Evolutionary conservation across 2,888 invertebrate genomes (phyloP).

Genomic region (Pristionchus entomophagus): DNA sequence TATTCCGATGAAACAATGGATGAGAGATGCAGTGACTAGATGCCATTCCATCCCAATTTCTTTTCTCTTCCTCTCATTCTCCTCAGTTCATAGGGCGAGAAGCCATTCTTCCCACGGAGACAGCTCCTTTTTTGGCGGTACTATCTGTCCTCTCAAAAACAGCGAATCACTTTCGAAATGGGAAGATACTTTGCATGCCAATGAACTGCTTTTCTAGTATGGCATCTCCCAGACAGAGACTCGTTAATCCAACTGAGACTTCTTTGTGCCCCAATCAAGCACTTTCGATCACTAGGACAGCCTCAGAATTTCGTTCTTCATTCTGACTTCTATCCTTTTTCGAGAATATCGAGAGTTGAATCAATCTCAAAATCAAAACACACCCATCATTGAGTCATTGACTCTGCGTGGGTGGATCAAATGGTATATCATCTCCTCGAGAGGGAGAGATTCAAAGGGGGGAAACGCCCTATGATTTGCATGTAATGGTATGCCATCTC

Average conservation of each 20-base stretch:
- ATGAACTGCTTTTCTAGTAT: conserved; percentile 18
- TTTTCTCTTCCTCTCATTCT: background rate
- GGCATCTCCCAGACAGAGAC: background rate
- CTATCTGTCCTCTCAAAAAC: conserved; percentile 15
- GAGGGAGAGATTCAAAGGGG: background rate
- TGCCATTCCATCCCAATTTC: background rate
- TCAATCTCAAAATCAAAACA: too few relatives aligned
- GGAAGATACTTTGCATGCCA: conserved; percentile 38
- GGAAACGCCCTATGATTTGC: conserved; percentile 34
- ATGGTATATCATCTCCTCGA: background rate
- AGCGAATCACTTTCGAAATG: conserved; percentile 13
- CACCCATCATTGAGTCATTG: background rate
- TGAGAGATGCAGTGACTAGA: background rate
- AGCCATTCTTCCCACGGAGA: background rate
- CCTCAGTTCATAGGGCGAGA: conserved; percentile 24
- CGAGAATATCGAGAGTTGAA: too few relatives aligned
- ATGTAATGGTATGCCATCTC: conserved; percentile 36
- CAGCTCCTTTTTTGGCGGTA: background rate
- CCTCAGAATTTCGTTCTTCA: background rate
- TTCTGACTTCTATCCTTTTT: too few relatives aligned
- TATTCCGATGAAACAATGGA: too few relatives aligned
- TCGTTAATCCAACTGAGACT: background rate
- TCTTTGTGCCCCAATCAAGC: background rate
- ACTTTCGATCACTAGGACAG: background rate
- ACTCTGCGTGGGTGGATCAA: background rate